Evolutionary conservation across 2,113 vertebrate species (phyloP).

Genomic region (Chaenocephalus aceratus): DNA sequence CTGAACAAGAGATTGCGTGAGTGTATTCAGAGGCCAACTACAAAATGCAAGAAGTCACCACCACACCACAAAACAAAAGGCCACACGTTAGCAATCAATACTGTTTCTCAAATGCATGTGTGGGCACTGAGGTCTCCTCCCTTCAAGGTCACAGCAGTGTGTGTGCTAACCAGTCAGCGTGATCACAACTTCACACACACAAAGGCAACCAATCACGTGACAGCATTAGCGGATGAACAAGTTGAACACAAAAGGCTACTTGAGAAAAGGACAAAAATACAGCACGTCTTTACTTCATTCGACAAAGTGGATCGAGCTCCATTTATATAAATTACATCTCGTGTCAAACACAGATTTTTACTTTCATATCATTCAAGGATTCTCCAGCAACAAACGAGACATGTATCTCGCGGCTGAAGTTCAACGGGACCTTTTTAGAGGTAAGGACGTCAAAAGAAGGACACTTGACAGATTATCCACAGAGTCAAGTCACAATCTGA

Average conservation of each 20-base stretch:
- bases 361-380: not conserved
- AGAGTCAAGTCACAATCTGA: not conserved
- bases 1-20: conserved; percentile 2
- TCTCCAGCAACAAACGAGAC: not conserved
- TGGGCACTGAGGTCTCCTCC: not conserved
- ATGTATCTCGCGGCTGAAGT: not conserved
- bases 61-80: conserved; percentile 12
- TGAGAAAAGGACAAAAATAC: conserved; percentile 33
- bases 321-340: conserved; percentile 14
- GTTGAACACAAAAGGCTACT: conserved; percentile 5
- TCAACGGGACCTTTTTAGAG: not conserved
- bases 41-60: not conserved
- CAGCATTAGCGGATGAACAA: not conserved
- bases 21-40: not conserved
- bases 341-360: conserved; percentile 18
- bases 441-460: not conserved
- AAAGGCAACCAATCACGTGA: not conserved
- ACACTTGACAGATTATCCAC: no score
- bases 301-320: conserved; percentile 7
- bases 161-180: not conserved
- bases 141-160: no score
- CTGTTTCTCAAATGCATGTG: conserved; percentile 20
- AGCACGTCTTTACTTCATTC: not conserved
- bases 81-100: conserved; percentile 28
- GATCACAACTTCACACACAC: not conserved